phyloP scores from a whole-genome alignment of 2,797 vertebrate species.

The Monodelphis domestica region DNA sequence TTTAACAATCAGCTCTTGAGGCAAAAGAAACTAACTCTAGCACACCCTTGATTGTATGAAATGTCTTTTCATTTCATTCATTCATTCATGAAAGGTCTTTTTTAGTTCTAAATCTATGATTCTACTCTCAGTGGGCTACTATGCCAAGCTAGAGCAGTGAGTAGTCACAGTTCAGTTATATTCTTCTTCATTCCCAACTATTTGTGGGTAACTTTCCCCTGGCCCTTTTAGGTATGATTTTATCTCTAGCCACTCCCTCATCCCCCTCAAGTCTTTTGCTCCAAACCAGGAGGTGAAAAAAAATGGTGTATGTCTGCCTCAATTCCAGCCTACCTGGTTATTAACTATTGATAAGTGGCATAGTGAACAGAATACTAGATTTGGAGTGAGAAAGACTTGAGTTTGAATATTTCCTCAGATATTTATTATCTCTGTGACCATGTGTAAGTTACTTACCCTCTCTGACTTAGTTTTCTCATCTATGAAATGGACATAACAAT shows the following conservation, averaged over 20 bases:
- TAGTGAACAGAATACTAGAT: not conserved
- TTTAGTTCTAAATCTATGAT: not conserved
- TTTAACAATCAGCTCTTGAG: not conserved
- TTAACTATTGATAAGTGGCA: not conserved
- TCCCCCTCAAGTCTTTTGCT: not conserved
- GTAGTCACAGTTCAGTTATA: not conserved
- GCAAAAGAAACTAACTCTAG: not conserved
- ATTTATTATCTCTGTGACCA: not conserved
- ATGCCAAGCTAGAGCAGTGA: not conserved
- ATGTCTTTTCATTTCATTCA: no score
- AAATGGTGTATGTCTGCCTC: not conserved
- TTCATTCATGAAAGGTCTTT: no score
- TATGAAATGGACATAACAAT: not conserved
- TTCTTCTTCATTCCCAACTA: not conserved
- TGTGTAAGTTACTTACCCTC: not conserved
- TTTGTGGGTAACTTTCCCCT: not conserved
- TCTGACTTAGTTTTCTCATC: not conserved
- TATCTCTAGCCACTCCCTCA: not conserved
- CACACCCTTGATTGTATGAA: not conserved
- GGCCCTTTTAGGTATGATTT: not conserved
- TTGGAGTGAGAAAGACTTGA: not conserved
- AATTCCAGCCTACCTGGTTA: not conserved
- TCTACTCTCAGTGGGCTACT: not conserved
- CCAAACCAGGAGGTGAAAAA: not conserved
- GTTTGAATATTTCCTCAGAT: not conserved